phyloP scores from a whole-genome alignment of 1,140 invertebrate species.

The Zaprionus davidi region DNA sequence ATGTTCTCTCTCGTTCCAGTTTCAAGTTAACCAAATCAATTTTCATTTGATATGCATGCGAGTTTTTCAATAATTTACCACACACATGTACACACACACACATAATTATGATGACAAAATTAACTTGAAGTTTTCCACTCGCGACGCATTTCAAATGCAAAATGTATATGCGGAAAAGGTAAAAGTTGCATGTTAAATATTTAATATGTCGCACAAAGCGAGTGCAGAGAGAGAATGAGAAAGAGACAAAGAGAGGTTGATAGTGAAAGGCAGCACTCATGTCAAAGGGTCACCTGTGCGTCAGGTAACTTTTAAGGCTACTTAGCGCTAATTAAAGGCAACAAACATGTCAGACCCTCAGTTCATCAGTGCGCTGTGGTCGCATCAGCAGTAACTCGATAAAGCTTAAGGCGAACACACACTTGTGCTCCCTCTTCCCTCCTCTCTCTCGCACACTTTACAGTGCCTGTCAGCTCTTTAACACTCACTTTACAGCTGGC shows the following conservation, averaged over 20 bases:
- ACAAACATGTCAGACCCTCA: constrained; percentile 4
- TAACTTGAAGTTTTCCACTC: constrained; percentile 33
- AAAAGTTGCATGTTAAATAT: constrained; percentile 60
- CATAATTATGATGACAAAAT: constrained; percentile 35
- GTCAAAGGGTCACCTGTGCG: constrained; percentile 1
- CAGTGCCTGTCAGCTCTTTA: constrained; percentile 68
- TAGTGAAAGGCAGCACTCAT: background rate
- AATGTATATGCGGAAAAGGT: constrained; percentile 37
- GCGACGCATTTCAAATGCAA: constrained; percentile 50
- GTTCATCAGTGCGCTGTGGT: constrained; percentile 21
- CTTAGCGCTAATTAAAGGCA: constrained; percentile 37
- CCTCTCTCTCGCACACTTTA: constrained; percentile 14
- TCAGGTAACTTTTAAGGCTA: constrained; percentile 10
- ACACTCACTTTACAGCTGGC: constrained; percentile 57
- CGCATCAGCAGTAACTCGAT: constrained; percentile 53
- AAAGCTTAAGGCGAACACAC: constrained; percentile 42
- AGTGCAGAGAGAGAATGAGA: constrained; percentile 2
- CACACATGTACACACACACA: background rate
- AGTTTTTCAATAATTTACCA: constrained; percentile 48
- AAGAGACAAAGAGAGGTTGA: background rate
- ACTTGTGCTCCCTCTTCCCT: background rate
- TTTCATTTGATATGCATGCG: constrained; percentile 57
- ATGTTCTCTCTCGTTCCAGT: constrained; percentile 1
- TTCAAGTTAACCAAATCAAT: constrained; percentile 53
- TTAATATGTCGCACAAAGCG: constrained; percentile 51